phyloP scores from a whole-genome alignment of 2,797 vertebrate genomes.

The Telmatherina bonti region DNA sequence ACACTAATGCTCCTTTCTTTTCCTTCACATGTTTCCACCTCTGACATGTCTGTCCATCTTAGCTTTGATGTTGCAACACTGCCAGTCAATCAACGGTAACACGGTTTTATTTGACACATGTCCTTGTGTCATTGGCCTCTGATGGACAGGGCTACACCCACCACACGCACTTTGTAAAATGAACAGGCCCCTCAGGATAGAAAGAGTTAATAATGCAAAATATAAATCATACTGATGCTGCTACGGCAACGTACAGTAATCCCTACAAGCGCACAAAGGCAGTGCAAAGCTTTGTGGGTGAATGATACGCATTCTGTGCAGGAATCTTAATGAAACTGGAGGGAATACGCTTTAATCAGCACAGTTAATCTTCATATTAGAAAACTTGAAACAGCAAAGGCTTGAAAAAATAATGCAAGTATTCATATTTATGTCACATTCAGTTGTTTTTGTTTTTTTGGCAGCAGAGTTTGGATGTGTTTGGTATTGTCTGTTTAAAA shows the following conservation, averaged over 20 bases:
- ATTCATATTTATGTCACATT: background rate
- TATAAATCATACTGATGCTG: conserved; percentile 48
- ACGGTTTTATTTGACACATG: conserved; percentile 73
- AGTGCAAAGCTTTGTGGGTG: background rate
- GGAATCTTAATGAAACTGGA: background rate
- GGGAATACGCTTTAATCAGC: background rate
- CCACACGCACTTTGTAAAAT: conserved; percentile 73
- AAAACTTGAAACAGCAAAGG: background rate
- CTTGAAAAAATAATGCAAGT: background rate
- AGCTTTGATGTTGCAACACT: conserved; percentile 55
- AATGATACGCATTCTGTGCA: background rate
- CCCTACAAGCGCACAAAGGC: background rate
- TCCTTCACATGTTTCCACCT: conserved; percentile 32
- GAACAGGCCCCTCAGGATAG: conserved; percentile 52
- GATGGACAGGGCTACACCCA: conserved; percentile 56
- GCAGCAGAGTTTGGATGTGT: background rate
- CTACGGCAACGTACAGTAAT: conserved; percentile 21
- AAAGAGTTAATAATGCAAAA: conserved; percentile 59
- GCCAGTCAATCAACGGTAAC: conserved; percentile 66
- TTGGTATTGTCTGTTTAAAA: background rate
- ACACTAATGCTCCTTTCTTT: conserved; percentile 3
- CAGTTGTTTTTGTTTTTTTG: background rate
- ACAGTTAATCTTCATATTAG: background rate
- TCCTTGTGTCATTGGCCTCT: conserved; percentile 70
- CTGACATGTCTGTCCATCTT: conserved; percentile 51